Percentiles rank a stretch among this genome's conserved stretches.
Evolutionary conservation across 1,140 invertebrate species (phyloP).

Genomic region (Cecropterus lyciades): DNA sequence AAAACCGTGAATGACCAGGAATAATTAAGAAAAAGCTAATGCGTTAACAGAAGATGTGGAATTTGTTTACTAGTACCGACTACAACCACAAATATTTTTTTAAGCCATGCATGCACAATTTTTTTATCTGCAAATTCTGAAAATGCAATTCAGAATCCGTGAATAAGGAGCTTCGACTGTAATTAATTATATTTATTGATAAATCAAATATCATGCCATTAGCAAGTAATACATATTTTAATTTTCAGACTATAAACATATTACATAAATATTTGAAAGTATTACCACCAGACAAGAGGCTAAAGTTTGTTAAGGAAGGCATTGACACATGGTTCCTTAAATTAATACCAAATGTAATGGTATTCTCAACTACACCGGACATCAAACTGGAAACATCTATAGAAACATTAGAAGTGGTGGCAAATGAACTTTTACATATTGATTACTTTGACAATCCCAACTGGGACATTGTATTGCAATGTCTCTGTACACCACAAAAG

Average conservation of each 20-base stretch:
- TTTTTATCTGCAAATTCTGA: too few relatives aligned
- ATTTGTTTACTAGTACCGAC: too few relatives aligned
- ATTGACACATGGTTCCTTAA: conserved; percentile 68
- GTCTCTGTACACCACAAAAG: conserved; percentile 61
- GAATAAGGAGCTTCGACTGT: too few relatives aligned
- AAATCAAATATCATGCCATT: too few relatives aligned
- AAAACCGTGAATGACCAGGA: too few relatives aligned
- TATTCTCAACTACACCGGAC: conserved; percentile 28
- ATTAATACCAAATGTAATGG: conserved; percentile 58
- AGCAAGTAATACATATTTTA: neutral
- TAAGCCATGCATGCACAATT: too few relatives aligned
- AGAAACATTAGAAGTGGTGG: conserved; percentile 60
- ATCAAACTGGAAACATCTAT: conserved; percentile 41
- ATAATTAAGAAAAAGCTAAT: too few relatives aligned
- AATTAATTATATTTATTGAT: too few relatives aligned
- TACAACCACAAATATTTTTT: too few relatives aligned
- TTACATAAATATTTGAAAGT: conserved; percentile 55
- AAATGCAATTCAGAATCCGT: too few relatives aligned
- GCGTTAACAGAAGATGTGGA: too few relatives aligned
- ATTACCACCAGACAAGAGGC: conserved; percentile 57
- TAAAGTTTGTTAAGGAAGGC: conserved; percentile 59
- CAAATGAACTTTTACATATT: conserved; percentile 56
- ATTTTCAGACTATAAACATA: conserved; percentile 54
- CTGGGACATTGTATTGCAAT: conserved; percentile 58
- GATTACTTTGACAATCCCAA: conserved; percentile 61